Percentiles rank a stretch among this genome's conserved stretches.
Conservation (phyloP, 2,797 vertebrate genomes). For the Myripristis murdjan region DNA sequence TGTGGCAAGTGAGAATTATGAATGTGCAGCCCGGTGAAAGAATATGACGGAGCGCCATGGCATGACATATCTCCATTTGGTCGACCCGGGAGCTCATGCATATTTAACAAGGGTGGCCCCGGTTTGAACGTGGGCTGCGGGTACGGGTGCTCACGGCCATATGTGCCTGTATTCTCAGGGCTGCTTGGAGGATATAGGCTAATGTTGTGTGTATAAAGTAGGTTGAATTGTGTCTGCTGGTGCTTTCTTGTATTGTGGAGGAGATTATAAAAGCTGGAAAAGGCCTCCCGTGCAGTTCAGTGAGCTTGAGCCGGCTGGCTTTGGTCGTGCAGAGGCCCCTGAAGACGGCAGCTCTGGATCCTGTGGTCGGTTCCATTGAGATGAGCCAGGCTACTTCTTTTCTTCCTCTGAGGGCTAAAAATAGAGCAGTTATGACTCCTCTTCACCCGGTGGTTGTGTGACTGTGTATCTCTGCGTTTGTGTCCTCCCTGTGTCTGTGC, state of each 20-base stretch:
- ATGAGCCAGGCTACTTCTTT: conserved; percentile 46
- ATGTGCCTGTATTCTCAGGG: too few species aligned
- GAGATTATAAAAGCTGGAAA: too few species aligned
- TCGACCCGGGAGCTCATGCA: conserved; percentile 45
- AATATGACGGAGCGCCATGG: conserved; percentile 19
- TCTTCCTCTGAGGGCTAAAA: conserved; percentile 60
- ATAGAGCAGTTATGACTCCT: conserved; percentile 68
- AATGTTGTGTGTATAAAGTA: conserved; percentile 40
- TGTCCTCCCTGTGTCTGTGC: conserved; percentile 17
- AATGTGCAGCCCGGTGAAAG: conserved; percentile 18
- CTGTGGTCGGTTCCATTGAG: conserved; percentile 53
- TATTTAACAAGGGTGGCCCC: conserved; percentile 41
- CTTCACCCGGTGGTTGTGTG: conserved; percentile 44
- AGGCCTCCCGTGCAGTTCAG: conserved; percentile 42
- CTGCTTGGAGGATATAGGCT: conserved; percentile 8
- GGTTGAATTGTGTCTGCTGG: too few species aligned
- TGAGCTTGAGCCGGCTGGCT: conserved; percentile 45
- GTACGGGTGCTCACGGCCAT: conserved; percentile 20
- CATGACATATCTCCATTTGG: too few species aligned
- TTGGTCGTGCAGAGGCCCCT: too few species aligned
- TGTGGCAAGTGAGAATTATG: conserved; percentile 49
- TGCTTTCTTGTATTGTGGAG: too few species aligned
- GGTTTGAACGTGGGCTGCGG: conserved; percentile 27
- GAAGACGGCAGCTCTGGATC: conserved; percentile 52
- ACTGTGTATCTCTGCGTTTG: conserved; percentile 20